Base-by-base conservation (phyloP, 2,797 vertebrate species). In the Trachops cirrhosus region DNA sequence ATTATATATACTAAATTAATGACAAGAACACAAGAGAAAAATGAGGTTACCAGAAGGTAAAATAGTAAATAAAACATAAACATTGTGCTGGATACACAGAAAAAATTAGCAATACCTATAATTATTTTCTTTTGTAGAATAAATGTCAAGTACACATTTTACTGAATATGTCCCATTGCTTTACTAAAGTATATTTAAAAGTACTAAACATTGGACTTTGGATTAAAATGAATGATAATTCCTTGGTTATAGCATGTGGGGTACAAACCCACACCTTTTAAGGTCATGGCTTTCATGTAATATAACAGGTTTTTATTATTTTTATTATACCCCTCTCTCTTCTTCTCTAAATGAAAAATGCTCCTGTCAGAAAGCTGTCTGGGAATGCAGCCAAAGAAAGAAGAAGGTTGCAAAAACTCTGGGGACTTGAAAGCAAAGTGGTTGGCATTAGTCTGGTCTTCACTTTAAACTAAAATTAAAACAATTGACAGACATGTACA, bases 391-490 rank as follows among this genome's bases (percentile, higher is more conserved):
- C 52, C 94, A 98, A 96, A 96, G 85, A 90, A 5, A 93, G 62
- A 90, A 97, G 96, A 97, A 62, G 34, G 89, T 8, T 92, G 94
- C 87, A 91, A 80, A n/a, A 97, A 39, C 54, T 80, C 57, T 91
- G 90, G 86, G 32, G 86, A 97, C 44, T 89, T 80, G 93, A 97
- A 97, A 97, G 68, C 83, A 62, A 97, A 93, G 85, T 90, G 14
- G 83, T 70, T 97, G 92, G 44, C 86, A 97, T 97, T 82, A 96
- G 73, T 91, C 94, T 48, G 21, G 39, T 94, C 89, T 44, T 96
- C 71, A 92, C 89, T 96, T 96, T 95, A 97, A 95, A 96, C 95
- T 92, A 96, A 96, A 98, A 97, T 96, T 96, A 97, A 97, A 97
- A 98, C 96, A 97, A 97, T 92, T 94, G 91, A 97, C 91, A 97